phyloP scores from a whole-genome alignment of 1,140 invertebrate genomes.

The Sitophilus oryzae region DNA sequence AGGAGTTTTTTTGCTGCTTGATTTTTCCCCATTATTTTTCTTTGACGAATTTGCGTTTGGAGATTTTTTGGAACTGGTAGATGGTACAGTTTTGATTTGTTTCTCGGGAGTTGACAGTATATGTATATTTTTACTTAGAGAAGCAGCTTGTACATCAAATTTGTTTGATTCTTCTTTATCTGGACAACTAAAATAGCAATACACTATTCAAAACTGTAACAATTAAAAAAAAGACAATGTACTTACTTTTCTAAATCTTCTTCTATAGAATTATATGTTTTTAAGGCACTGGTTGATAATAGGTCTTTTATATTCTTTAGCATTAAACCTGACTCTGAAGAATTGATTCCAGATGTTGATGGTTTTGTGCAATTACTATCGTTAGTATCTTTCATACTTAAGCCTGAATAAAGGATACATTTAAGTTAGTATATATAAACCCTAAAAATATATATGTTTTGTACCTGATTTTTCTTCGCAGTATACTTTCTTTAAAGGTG shows the following conservation, averaged over 20 bases:
- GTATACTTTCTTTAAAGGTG: neutral
- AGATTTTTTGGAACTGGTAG: neutral
- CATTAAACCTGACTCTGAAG: neutral
- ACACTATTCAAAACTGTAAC: too few species aligned
- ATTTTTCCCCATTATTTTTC: constrained; percentile 7
- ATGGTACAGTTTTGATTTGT: neutral
- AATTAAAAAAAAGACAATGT: too few species aligned
- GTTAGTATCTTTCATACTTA: neutral
- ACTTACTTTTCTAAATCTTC: neutral
- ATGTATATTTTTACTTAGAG: neutral
- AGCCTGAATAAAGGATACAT: too few species aligned
- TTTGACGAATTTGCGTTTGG: constrained; percentile 8
- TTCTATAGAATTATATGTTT: neutral
- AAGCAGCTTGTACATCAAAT: neutral
- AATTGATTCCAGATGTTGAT: too few species aligned
- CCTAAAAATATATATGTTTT: neutral
- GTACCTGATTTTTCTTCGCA: neutral
- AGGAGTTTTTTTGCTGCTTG: constrained; percentile 23
- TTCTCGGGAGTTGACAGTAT: neutral
- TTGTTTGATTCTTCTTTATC: neutral
- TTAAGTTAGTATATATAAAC: too few species aligned
- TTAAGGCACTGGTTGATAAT: neutral
- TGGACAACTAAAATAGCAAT: neutral
- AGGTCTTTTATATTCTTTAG: neutral
- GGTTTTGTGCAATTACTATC: neutral